A percentile compares a stretch with the other conserved stretches of the same genome.
Evolutionary conservation across 2,888 invertebrate genomes (phyloP).

Genomic region (Tenthredo amoena): DNA sequence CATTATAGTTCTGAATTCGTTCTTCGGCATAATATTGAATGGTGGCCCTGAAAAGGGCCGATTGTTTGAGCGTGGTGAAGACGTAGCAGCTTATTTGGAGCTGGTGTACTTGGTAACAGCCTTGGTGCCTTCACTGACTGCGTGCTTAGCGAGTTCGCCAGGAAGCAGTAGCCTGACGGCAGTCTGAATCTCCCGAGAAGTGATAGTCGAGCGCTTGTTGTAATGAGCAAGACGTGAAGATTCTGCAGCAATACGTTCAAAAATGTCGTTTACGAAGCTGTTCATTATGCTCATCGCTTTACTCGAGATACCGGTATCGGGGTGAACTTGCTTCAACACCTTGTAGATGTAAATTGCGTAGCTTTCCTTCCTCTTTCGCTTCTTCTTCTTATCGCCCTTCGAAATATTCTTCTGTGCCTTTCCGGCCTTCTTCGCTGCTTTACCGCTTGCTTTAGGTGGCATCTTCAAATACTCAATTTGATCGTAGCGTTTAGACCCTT

Average conservation of each 20-base stretch:
- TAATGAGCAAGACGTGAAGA: slow-evolving; percentile 67
- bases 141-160: slow-evolving; percentile 87
- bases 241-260: slow-evolving; percentile 70
- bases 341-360: slow-evolving; percentile 79
- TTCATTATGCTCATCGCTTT: slow-evolving; percentile 82
- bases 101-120: slow-evolving; percentile 82
- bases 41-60: slow-evolving; percentile 53
- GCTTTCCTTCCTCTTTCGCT: slow-evolving; percentile 76
- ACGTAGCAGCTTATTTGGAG: slow-evolving; percentile 70
- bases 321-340: slow-evolving; percentile 80
- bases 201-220: slow-evolving; percentile 81
- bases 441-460: slow-evolving; percentile 75
- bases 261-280: slow-evolving; percentile 73
- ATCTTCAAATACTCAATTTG: slow-evolving; percentile 58
- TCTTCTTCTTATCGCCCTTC: slow-evolving; percentile 75
- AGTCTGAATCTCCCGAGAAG: slow-evolving; percentile 85
- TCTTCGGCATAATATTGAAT: not conserved
- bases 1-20: not conserved
- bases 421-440: slow-evolving; percentile 79
- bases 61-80: not conserved
- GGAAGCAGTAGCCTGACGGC: slow-evolving; percentile 85
- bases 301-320: slow-evolving; percentile 79
- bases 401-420: slow-evolving; percentile 76
- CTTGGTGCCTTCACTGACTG: slow-evolving; percentile 84
- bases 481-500: not conserved